Evolutionary conservation across 2,797 vertebrate genomes (phyloP).

Genomic region (Paratrypauchen microcephalus): DNA sequence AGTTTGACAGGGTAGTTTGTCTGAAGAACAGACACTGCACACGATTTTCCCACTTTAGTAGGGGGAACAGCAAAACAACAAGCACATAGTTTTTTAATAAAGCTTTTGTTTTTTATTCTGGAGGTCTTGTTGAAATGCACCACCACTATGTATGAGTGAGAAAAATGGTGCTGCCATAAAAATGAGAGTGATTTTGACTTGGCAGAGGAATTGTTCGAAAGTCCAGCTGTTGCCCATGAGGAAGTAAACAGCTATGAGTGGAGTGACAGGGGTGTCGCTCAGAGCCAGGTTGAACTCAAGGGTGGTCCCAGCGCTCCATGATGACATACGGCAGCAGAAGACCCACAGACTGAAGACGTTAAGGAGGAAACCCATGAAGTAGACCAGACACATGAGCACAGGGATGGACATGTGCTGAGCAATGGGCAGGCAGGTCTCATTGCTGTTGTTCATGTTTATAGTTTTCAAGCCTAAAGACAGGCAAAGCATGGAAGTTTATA

Average conservation of each 20-base stretch:
- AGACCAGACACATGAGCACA: slow-evolving; percentile 62
- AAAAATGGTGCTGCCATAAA: too few relatives aligned
- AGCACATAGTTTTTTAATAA: slow-evolving; percentile 66
- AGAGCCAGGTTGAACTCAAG: slow-evolving; percentile 79
- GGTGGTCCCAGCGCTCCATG: slow-evolving; percentile 69
- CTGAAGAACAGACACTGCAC: slow-evolving; percentile 70
- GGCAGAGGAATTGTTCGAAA: slow-evolving; percentile 46
- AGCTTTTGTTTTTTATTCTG: slow-evolving; percentile 63
- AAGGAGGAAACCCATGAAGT: slow-evolving; percentile 65
- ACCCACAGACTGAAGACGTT: slow-evolving; percentile 71
- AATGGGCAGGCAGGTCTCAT: slow-evolving; percentile 22
- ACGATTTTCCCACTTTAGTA: slow-evolving; percentile 26
- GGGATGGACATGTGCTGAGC: slow-evolving; percentile 48
- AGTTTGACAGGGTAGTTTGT: slow-evolving; percentile 39
- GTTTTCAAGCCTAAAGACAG: slow-evolving; percentile 6
- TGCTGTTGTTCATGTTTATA: slow-evolving; percentile 30
- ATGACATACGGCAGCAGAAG: slow-evolving; percentile 67
- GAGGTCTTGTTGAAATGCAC: slow-evolving; percentile 61
- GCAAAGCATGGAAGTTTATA: too few relatives aligned
- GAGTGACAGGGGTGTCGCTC: slow-evolving; percentile 67
- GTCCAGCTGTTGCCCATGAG: slow-evolving; percentile 56
- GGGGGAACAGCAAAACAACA: slow-evolving; percentile 56
- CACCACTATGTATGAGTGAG: slow-evolving; percentile 48
- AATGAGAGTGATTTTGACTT: too few relatives aligned
- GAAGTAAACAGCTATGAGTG: slow-evolving; percentile 65